Evolutionary conservation across 2,113 vertebrate species (phyloP), one percentile per base, ranked within the genome.

Genomic region (Dunckerocampus dactyliophorus): DNA sequence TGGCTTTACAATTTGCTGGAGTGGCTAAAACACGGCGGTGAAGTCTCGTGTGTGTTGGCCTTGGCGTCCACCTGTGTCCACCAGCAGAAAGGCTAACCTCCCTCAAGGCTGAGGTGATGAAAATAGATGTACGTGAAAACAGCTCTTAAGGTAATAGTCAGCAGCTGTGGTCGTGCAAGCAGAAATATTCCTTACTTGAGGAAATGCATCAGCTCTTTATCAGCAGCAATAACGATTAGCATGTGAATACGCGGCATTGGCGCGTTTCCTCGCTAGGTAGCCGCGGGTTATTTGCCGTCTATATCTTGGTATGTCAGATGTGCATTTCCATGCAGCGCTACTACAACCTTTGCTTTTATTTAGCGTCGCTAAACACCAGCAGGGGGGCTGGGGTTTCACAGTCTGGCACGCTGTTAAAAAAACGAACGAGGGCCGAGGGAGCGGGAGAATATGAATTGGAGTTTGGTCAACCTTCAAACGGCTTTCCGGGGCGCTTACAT

Each of bases 381-480:
- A 8, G 31, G 39, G 39, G 39, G 39, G 39, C 13, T 4, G 39
- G 39, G 66, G 71, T 75, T 71, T 70, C 62, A 47, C 59, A 21
- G 55, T 62, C 75, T 85, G 85, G 85, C 77, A 80, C 57, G 0
- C 28, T 50, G 63, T 77, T 82, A 63, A 43, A 50, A 21, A 49
- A 62, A 59, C 55, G 72, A 53, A 69, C 71, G 69, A 81, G 53
- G 76, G 62, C 72, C 75, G 39, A 43, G 39, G 39, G 39, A 28
- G 24, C 24, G 5, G 24, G 24, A 43, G 39, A 78, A 63, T 86
- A 74, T 87, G 57, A 79, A 80, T 77, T 74, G 77, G 75, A 83
- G 72, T 82, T 85, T 86, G 83, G 83, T 88, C 82, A 77, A 37
- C 71, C 83, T 87, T 88, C 82, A 86, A 85, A 86, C 69, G 14